Evolutionary conservation across 2,113 vertebrate genomes (phyloP).

Genomic region (Aegithalos caudatus): DNA sequence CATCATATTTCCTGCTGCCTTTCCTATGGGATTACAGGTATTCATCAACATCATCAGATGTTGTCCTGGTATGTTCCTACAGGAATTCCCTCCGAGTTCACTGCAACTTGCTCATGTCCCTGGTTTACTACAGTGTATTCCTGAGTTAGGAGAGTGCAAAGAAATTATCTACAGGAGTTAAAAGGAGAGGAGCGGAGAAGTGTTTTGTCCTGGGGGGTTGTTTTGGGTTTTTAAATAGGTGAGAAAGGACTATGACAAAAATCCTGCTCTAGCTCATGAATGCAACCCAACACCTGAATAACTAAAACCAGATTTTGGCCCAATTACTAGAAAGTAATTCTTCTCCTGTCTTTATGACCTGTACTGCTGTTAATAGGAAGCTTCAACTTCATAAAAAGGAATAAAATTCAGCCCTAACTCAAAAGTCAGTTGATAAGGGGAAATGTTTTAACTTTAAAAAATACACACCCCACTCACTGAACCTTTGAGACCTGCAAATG

Average conservation of each 20-base stretch:
- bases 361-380: slow-evolving; percentile 26
- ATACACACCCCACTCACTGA: neutral
- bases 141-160: neutral
- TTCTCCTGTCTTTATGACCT: slow-evolving; percentile 44
- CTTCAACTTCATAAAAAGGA: slow-evolving; percentile 60
- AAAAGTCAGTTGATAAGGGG: slow-evolving; percentile 6
- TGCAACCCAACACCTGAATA: slow-evolving; percentile 60
- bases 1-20: slow-evolving; percentile 10
- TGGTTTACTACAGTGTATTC: neutral
- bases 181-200: neutral
- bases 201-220: neutral
- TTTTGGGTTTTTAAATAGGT: slow-evolving; percentile 44
- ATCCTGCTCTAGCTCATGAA: slow-evolving; percentile 15
- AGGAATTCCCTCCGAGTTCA: neutral
- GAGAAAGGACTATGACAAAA: slow-evolving; percentile 51
- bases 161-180: neutral
- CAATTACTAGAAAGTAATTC: slow-evolving; percentile 56
- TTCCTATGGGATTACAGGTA: neutral
- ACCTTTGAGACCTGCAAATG: neutral
- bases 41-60: neutral
- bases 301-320: slow-evolving; percentile 57
- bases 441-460: slow-evolving; percentile 24
- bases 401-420: slow-evolving; percentile 29
- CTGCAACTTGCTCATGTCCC: neutral
- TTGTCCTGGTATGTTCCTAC: neutral